These are phyloP conservation scores for Oncorhynchus keta DNA, from an alignment of 2,113 vertebrate species.

Conservation along the genomic window DNA sequence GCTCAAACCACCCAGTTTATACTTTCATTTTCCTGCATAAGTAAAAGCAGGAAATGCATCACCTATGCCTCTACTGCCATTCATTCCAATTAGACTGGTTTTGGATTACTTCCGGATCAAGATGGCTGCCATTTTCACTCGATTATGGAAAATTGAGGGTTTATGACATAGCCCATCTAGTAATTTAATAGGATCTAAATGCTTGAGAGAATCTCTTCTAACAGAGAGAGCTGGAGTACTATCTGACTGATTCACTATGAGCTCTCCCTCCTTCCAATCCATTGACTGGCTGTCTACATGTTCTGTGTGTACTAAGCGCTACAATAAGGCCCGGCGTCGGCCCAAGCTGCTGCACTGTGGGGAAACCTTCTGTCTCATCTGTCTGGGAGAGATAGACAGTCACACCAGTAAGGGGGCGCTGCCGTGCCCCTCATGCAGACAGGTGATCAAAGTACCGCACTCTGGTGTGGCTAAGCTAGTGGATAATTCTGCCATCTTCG, in stretches of 20 bases:
- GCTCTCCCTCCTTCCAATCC: constrained; percentile 2
- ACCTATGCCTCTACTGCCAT: no score
- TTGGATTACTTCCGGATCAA: no score
- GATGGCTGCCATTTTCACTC: no score
- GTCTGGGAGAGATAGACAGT: constrained; percentile 24
- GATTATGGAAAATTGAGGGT: no score
- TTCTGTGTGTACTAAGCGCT: constrained; percentile 32
- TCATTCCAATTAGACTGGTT: no score
- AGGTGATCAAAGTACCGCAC: constrained; percentile 4
- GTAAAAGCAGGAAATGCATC: no score
- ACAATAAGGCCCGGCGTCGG: constrained; percentile 16
- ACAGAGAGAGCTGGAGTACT: neutral
- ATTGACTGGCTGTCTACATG: constrained; percentile 22
- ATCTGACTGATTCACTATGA: neutral
- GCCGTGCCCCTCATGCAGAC: constrained; percentile 27
- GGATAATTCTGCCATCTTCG: constrained; percentile 32
- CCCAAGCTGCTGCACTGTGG: constrained; percentile 38
- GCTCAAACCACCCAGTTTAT: no score
- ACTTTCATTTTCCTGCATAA: no score
- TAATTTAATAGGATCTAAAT: no score
- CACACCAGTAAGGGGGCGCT: neutral
- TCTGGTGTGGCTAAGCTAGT: constrained; percentile 2
- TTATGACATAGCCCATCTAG: no score
- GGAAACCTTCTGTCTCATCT: constrained; percentile 36
- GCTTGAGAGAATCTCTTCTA: neutral